These are phyloP conservation scores for Tetramorium simillimum DNA, from an alignment of 1,140 invertebrate genomes.

Conservation along the genomic window DNA sequence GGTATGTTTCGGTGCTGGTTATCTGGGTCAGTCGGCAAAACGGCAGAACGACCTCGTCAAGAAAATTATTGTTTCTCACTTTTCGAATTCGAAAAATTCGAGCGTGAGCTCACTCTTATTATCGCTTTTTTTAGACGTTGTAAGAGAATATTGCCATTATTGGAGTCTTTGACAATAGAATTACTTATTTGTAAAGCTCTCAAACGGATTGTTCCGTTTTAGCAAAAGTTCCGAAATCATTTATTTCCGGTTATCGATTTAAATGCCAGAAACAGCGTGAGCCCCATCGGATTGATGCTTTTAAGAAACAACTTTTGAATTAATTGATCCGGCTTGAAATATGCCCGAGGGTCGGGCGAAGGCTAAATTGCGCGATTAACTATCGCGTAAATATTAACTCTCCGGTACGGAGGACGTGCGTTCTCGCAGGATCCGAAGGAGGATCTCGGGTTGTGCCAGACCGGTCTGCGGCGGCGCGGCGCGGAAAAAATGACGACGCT, in stretches of 20 bases:
- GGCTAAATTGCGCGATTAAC: constrained; percentile 52
- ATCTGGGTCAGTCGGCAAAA: constrained; percentile 66
- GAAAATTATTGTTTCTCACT: background rate
- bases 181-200: background rate
- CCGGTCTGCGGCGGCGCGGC: background rate
- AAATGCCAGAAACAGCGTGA: background rate
- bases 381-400: constrained; percentile 41
- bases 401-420: background rate
- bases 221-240: background rate
- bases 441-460: constrained; percentile 32
- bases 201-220: background rate
- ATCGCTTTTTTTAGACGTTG: background rate
- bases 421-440: constrained; percentile 17
- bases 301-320: constrained; percentile 30
- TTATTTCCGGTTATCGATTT: background rate
- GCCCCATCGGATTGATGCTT: background rate
- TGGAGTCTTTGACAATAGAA: background rate
- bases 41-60: background rate
- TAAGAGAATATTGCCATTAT: background rate
- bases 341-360: constrained; percentile 18
- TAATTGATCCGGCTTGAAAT: constrained; percentile 38
- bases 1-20: constrained; percentile 43
- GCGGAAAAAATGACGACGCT: constrained; percentile 49
- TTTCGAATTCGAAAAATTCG: background rate
- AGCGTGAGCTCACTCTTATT: too few relatives aligned